phyloP scores from a whole-genome alignment of 64 coral and sea anemone species.

The Catalaphyllia jardinei region DNA sequence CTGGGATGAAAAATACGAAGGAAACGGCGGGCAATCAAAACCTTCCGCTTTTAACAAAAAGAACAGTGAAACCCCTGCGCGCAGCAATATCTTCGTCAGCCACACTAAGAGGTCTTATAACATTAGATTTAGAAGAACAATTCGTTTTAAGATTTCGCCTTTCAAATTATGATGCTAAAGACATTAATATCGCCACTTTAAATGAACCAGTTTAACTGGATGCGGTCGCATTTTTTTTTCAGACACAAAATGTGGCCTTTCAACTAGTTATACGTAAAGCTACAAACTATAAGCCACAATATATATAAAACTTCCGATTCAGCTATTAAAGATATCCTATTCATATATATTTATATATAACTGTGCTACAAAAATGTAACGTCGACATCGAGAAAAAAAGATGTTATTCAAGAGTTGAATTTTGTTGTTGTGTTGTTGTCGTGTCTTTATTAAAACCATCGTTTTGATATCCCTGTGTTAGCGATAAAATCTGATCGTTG shows the following conservation, averaged over 20 bases:
- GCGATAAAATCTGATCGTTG: too few species aligned
- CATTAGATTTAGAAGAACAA: constrained; percentile 21
- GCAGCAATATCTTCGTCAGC: constrained; percentile 34
- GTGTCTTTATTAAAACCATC: too few species aligned
- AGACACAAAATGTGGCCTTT: neutral
- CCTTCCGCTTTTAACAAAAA: neutral
- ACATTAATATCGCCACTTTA: neutral
- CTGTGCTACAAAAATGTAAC: too few species aligned
- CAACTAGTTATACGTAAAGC: too few species aligned
- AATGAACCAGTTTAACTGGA: neutral
- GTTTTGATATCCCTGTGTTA: too few species aligned
- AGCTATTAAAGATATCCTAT: too few species aligned
- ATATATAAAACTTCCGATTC: too few species aligned
- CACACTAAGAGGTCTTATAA: constrained; percentile 24
- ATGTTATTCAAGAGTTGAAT: too few species aligned
- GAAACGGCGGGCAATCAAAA: neutral
- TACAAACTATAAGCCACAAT: too few species aligned
- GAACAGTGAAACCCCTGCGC: neutral
- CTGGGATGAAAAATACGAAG: neutral
- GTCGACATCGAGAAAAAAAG: too few species aligned
- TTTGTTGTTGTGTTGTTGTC: too few species aligned
- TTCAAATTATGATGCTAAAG: constrained; percentile 51
- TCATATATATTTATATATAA: too few species aligned
- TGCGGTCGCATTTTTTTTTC: neutral
- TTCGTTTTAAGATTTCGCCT: constrained; percentile 58